These are phyloP conservation scores for Hyperopisus bebe DNA, from an alignment of 2,113 vertebrate genomes.

Conservation along the genomic window DNA sequence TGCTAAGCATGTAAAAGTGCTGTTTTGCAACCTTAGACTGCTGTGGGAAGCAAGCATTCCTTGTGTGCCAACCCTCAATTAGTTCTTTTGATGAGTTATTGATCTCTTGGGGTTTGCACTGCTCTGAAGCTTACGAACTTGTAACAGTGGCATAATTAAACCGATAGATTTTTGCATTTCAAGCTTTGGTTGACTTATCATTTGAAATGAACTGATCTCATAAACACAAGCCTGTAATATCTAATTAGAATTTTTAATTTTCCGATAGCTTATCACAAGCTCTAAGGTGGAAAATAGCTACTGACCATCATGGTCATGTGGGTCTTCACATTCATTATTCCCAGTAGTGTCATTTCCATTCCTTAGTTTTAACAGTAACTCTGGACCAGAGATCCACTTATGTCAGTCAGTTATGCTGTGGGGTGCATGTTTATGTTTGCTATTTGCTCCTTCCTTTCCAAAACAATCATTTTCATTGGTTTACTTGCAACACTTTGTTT, in stretches of 20 bases:
- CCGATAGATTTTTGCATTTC: background rate
- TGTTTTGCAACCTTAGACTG: background rate
- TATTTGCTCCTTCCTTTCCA: background rate
- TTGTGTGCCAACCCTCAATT: background rate
- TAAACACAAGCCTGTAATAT: background rate
- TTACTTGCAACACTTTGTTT: background rate
- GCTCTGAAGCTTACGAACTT: background rate
- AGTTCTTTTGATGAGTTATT: background rate
- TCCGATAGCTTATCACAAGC: background rate
- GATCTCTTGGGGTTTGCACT: background rate
- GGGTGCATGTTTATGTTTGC: background rate
- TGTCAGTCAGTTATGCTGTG: background rate
- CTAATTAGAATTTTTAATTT: background rate
- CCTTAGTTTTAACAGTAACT: background rate
- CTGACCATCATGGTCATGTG: background rate
- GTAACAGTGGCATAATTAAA: background rate
- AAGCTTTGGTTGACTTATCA: background rate
- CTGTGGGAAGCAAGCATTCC: background rate
- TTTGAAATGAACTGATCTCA: background rate
- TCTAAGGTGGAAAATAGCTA: background rate
- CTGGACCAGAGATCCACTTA: background rate
- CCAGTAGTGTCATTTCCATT: background rate
- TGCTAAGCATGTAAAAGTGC: background rate
- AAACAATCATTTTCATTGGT: background rate
- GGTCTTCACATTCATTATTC: background rate